phyloP scores from a whole-genome alignment of 2,888 invertebrate species.

The Omphaloscelis lunosa region DNA sequence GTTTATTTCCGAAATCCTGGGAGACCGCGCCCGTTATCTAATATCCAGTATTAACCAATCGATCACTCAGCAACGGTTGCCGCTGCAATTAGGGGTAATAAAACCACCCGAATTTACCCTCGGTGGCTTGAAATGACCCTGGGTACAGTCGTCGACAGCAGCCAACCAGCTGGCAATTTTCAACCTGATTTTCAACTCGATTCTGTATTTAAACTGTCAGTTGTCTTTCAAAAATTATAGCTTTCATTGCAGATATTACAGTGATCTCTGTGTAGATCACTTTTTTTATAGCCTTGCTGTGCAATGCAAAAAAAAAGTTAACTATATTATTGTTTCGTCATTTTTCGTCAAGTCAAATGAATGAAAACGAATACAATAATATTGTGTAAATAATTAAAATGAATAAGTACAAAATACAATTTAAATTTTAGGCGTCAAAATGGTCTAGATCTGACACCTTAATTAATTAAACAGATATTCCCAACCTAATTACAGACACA shows the following conservation, averaged over 20 bases:
- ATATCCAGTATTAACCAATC: slow-evolving; percentile 50
- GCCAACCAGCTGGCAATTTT: not conserved
- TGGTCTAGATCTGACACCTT: not conserved
- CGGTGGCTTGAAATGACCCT: slow-evolving; percentile 49
- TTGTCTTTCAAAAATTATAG: not conserved
- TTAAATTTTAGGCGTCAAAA: not conserved
- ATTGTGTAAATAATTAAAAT: not conserved
- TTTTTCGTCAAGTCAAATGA: not conserved
- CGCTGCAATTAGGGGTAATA: slow-evolving; percentile 69
- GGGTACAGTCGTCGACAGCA: slow-evolving; percentile 47
- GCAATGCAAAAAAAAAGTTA: not conserved
- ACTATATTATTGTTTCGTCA: not conserved
- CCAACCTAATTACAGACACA: not conserved
- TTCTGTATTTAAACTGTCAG: not conserved
- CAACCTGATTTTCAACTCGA: not conserved
- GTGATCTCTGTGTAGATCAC: rapidly evolving
- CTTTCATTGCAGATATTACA: not conserved
- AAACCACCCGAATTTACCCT: slow-evolving; percentile 63
- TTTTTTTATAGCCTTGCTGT: not conserved
- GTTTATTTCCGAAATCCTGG: slow-evolving; percentile 27
- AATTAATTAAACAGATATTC: not conserved
- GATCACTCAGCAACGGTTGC: slow-evolving; percentile 59
- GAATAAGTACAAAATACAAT: not conserved
- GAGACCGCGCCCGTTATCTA: slow-evolving; percentile 36
- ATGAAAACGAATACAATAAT: too few species aligned